Conservation (phyloP, 2,797 vertebrate genomes). For the Emys orbicularis region DNA sequence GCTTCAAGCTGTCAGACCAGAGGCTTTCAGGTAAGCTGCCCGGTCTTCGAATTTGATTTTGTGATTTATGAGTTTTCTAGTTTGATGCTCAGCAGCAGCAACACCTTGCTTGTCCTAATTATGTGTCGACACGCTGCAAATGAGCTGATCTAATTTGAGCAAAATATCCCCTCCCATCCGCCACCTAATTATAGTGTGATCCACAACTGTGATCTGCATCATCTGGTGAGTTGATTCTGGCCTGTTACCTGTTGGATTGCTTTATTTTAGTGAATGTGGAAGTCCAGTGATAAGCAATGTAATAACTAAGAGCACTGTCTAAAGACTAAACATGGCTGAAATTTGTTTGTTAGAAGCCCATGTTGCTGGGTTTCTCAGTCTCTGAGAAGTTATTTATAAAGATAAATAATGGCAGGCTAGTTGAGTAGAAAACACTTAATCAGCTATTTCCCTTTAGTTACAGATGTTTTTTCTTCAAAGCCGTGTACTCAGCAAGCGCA, state of each 20-base stretch:
- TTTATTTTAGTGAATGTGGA: fast-evolving
- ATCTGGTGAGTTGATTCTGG: neutral
- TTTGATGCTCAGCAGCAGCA: neutral
- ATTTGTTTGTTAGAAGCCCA: neutral
- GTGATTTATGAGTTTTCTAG: neutral
- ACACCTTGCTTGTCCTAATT: neutral
- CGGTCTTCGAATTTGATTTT: neutral
- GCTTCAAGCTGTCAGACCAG: conserved; percentile 7
- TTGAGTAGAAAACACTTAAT: conserved; percentile 52
- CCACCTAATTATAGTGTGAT: neutral
- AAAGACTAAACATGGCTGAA: neutral
- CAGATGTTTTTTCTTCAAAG: conserved; percentile 61
- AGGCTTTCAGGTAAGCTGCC: neutral
- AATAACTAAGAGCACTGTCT: neutral
- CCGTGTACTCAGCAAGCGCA: conserved; percentile 32
- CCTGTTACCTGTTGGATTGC: neutral
- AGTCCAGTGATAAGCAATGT: neutral
- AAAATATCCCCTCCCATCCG: neutral
- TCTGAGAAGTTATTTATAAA: conserved; percentile 49
- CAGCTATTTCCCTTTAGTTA: conserved; percentile 54
- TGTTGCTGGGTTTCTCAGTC: conserved; percentile 1
- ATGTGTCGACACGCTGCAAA: neutral
- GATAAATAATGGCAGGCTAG: conserved; percentile 50
- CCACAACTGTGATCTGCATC: fast-evolving
- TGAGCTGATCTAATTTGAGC: neutral